A percentile compares a stretch with the other conserved stretches of the same genome.
phyloP scores from a whole-genome alignment of 1,140 invertebrate genomes.

The Cardiocondyla obscurior region DNA sequence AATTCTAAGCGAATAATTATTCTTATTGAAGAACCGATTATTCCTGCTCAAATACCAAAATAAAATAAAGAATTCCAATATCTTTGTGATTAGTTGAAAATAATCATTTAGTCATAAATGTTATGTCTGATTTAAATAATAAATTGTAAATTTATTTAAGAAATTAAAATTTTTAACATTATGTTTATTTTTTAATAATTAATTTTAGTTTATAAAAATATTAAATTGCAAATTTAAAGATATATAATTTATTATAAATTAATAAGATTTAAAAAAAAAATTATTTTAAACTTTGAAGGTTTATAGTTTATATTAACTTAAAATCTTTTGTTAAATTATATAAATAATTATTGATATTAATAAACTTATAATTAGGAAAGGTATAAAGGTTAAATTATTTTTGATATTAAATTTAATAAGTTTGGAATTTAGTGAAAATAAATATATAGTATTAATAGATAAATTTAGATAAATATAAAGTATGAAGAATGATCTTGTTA shows the following conservation, averaged over 20 bases:
- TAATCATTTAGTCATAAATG: no score
- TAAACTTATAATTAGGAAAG: background rate
- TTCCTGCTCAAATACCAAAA: no score
- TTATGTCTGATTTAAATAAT: no score
- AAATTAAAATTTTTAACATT: no score
- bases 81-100: no score
- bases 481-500: background rate
- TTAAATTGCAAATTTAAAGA: conserved; percentile 44
- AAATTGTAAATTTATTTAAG: no score
- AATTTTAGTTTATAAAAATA: no score
- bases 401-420: background rate
- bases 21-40: no score
- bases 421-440: background rate
- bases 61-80: no score
- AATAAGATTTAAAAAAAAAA: background rate
- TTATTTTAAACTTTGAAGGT: conserved; percentile 16
- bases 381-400: no score
- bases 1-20: no score
- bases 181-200: no score
- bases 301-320: conserved; percentile 30
- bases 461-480: background rate
- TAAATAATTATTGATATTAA: background rate
- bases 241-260: background rate
- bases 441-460: background rate
- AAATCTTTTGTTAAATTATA: conserved; percentile 36